phyloP scores from a whole-genome alignment of 2,113 vertebrate species.

The Hyla sarda region DNA sequence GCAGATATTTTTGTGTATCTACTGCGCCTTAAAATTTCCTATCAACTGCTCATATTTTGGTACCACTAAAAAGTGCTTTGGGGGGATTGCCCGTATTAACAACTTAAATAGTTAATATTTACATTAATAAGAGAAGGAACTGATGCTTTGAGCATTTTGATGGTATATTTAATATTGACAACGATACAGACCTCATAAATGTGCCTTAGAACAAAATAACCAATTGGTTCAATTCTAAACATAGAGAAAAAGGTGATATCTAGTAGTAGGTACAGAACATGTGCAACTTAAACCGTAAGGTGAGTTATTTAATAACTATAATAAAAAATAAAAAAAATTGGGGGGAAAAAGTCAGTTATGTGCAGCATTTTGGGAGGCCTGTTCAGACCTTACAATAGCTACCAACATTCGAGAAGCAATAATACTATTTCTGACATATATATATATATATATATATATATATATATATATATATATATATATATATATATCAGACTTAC shows the following conservation, averaged over 20 bases:
- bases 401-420: neutral
- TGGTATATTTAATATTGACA: neutral
- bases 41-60: neutral
- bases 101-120: slow-evolving; percentile 29
- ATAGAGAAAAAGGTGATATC: neutral
- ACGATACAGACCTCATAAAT: slow-evolving; percentile 11
- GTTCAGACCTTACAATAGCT: neutral
- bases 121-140: neutral
- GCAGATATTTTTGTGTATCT: neutral
- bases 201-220: neutral
- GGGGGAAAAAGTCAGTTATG: neutral
- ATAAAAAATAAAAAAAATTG: neutral
- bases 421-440: slow-evolving; percentile 76
- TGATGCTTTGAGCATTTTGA: slow-evolving; percentile 20
- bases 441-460: too few relatives aligned
- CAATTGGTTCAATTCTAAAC: neutral
- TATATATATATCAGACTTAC: slow-evolving; percentile 70
- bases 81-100: neutral
- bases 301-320: slow-evolving; percentile 5
- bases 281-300: neutral
- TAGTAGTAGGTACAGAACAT: neutral
- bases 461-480: too few relatives aligned
- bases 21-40: neutral
- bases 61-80: slow-evolving; percentile 28
- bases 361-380: neutral